Base-by-base conservation (phyloP, 2,797 vertebrate genomes). In the Enteromius anoplus region DNA sequence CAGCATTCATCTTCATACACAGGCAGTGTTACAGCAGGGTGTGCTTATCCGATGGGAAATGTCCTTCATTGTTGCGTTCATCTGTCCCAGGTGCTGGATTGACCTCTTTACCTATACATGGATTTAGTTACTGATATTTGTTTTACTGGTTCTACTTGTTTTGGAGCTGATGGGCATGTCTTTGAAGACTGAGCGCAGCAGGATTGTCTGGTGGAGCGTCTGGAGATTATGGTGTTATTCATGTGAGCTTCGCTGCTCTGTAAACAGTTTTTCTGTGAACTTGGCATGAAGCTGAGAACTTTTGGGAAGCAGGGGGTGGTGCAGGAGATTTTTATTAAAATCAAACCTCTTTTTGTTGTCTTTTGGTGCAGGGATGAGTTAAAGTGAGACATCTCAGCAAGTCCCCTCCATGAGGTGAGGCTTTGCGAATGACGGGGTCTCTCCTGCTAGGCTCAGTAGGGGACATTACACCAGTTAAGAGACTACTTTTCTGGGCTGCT, bases 61-160 rank as follows among this genome's bases (percentile, higher is more conserved):
- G 62, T 69, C 53, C 60, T 80, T 80, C 21, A 82, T 86, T 69
- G 17, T 45, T 80, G 58, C 55, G 32, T 66, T 76, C 55, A 29
- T 80, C 47, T 72, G 71, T 64, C 42, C 37, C 66, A 69, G 81
- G 42, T 40, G 55, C 26, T 45, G n/a, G 34, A 75, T 32, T 75
- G 72, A 82, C 71, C 73, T 47, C 14, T 68, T 62, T 29, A 62
- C n/a, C 64, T 60, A 53, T 29, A 45, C 60, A 75, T n/a, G 62
- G 69, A 75, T 83, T 75, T 29, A 79, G 49, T 83, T 82, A 62
- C 85, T 42, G 42, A 73, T 78, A 53, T 78, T 82, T 82, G 69
- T 72, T 72, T 84, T 65, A 26, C 65, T 42, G 7, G 0, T 40
- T 82, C 32, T 82, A 6, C 62, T 82, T 82, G 47, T 75, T 66